These are phyloP conservation scores for Scomberomorus guttatus DNA, from an alignment of 2,797 vertebrate genomes.

Conservation along the genomic window DNA sequence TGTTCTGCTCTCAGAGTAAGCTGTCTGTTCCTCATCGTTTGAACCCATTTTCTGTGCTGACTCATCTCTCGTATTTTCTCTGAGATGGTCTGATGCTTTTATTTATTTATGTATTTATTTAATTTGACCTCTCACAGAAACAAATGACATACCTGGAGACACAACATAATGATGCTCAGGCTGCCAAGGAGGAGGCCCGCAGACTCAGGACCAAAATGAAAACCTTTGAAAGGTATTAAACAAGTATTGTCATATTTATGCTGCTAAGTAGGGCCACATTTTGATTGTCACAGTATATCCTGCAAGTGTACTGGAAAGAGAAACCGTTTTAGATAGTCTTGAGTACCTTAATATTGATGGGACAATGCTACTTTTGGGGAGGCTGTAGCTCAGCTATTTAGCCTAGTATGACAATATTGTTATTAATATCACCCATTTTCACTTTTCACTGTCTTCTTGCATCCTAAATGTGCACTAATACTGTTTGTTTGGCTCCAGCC, in stretches of 20 bases:
- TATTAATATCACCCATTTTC: not conserved
- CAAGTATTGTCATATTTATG: not conserved
- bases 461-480: constrained; percentile 19
- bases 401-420: not conserved
- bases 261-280: not conserved
- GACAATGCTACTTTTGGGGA: too few relatives aligned
- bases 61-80: not conserved
- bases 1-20: constrained; percentile 92
- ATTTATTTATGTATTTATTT: not conserved
- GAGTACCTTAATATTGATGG: not conserved
- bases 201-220: constrained; percentile 90
- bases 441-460: not conserved
- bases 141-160: constrained; percentile 95
- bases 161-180: constrained; percentile 88
- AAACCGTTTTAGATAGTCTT: not conserved
- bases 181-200: constrained; percentile 90
- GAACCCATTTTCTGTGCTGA: not conserved
- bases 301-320: not conserved
- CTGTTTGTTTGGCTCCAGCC: constrained; percentile 77
- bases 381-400: too few relatives aligned
- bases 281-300: not conserved
- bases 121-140: constrained; percentile 83
- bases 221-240: constrained; percentile 89
- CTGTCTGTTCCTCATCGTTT: not conserved
- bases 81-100: not conserved